Evolutionary conservation across 1,140 invertebrate genomes (phyloP).

Genomic region (Diachasma alloeum): DNA sequence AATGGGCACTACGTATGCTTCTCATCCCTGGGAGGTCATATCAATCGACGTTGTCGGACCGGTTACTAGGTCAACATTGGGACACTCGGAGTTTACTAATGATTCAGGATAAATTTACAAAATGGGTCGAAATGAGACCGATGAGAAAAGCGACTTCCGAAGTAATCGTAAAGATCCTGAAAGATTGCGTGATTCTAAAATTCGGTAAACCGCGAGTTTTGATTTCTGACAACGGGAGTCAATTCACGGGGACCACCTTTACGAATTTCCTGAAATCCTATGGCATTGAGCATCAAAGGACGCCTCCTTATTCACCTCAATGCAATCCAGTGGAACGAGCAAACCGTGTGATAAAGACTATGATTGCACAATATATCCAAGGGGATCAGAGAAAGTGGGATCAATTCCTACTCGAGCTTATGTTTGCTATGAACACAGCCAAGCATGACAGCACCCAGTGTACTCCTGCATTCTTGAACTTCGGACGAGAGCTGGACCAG

Average conservation of each 20-base stretch:
- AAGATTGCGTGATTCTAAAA: background rate
- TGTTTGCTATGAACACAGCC: background rate
- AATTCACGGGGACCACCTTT: background rate
- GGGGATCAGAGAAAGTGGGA: background rate
- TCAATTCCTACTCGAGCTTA: background rate
- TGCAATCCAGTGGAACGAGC: background rate
- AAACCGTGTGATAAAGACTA: background rate
- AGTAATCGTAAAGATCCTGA: background rate
- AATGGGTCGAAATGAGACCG: conserved; percentile 8
- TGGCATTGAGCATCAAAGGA: conserved; percentile 6
- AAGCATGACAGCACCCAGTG: background rate
- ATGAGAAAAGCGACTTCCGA: background rate
- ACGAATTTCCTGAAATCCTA: background rate
- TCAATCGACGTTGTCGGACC: background rate
- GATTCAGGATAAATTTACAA: conserved; percentile 15
- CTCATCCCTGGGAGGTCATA: background rate
- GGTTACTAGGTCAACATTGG: background rate
- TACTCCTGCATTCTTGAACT: background rate
- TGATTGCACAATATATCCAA: background rate
- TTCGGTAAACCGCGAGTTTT: background rate
- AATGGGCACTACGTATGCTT: too few relatives aligned
- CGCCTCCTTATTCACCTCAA: conserved; percentile 20
- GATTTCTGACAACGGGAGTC: background rate
- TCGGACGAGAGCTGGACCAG: background rate
- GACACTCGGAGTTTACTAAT: background rate